Conservation (phyloP, 2,797 vertebrate genomes). For the Monodelphis domestica region DNA sequence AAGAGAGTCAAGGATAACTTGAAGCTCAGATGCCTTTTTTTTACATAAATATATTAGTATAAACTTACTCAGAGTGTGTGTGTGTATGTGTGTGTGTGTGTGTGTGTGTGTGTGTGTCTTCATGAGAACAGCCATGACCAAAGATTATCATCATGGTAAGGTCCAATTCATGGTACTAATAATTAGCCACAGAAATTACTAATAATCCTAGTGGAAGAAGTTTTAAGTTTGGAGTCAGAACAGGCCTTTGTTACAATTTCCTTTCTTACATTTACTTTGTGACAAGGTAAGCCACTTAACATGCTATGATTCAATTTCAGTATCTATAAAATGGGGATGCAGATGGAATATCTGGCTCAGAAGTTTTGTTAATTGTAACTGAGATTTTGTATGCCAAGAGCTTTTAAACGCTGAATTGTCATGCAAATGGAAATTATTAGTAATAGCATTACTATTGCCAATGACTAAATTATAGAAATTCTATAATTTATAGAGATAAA, state of each 20-base stretch:
- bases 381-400: neutral
- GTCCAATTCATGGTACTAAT: neutral
- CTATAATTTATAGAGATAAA: neutral
- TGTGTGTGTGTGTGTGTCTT: too few species aligned
- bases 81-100: too few species aligned
- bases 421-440: neutral
- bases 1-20: neutral
- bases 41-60: neutral
- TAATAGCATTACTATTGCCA: neutral
- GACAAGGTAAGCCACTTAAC: neutral
- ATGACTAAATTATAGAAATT: neutral
- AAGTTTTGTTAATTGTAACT: too few species aligned
- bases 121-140: neutral
- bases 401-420: neutral
- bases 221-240: neutral
- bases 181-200: neutral
- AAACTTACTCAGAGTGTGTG: neutral
- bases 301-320: neutral
- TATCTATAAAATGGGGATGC: neutral
- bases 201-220: neutral
- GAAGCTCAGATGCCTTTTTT: neutral
- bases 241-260: neutral
- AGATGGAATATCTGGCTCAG: neutral
- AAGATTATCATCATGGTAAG: neutral
- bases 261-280: neutral